Percentiles rank a stretch among this genome's conserved stretches.
These are phyloP conservation scores for Carabus problematicus DNA, from an alignment of 2,888 invertebrate genomes.

Conservation along the genomic window DNA sequence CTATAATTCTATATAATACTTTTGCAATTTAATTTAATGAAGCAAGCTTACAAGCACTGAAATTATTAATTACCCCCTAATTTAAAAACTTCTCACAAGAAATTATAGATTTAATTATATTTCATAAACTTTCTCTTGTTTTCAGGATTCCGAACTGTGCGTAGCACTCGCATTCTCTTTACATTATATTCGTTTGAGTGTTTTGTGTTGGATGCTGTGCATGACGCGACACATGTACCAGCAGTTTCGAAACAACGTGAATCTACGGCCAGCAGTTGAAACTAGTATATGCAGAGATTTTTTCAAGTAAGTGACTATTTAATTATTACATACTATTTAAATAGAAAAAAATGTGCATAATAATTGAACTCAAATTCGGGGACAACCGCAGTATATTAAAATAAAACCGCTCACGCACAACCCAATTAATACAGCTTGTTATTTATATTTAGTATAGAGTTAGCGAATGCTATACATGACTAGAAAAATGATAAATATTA, in stretches of 20 bases:
- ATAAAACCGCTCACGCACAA: too few species aligned
- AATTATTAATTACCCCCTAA: too few species aligned
- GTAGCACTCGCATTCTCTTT: constrained; percentile 67
- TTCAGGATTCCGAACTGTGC: constrained; percentile 69
- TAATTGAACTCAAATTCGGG: too few species aligned
- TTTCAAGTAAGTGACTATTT: constrained; percentile 54
- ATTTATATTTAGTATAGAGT: too few species aligned
- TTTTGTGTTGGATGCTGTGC: constrained; percentile 72
- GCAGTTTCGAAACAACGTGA: constrained; percentile 60
- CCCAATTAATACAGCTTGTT: too few species aligned
- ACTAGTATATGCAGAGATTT: constrained; percentile 58
- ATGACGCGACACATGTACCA: constrained; percentile 71
- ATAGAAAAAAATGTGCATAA: too few species aligned
- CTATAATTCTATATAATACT: not conserved
- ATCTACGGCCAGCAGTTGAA: constrained; percentile 60
- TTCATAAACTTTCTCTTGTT: constrained; percentile 45
- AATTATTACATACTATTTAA: too few species aligned
- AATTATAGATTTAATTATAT: constrained; percentile 14
- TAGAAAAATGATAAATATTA: too few species aligned
- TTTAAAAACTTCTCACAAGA: not conserved
- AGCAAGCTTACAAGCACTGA: not conserved
- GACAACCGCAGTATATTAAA: too few species aligned
- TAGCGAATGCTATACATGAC: too few species aligned
- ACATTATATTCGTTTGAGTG: constrained; percentile 70
- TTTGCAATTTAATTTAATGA: not conserved